These are phyloP conservation scores for Sturmia bella DNA, from an alignment of 2,888 invertebrate genomes.

Conservation along the genomic window DNA sequence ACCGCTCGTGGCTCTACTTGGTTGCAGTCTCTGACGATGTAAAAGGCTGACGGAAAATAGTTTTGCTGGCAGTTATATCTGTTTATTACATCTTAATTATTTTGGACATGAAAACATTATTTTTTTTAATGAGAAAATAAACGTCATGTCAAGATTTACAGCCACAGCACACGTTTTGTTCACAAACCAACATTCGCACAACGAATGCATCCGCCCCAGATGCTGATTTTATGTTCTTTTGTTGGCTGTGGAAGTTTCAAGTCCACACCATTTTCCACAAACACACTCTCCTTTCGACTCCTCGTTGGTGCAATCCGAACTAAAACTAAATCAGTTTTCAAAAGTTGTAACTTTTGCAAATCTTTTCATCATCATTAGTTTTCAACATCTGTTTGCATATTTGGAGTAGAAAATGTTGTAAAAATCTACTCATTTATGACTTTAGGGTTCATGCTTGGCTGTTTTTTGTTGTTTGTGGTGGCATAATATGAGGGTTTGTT, in stretches of 20 bases:
- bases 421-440: constrained; percentile 38
- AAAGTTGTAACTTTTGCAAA: constrained; percentile 17
- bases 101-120: constrained; percentile 30
- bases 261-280: constrained; percentile 10
- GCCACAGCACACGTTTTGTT: constrained; percentile 26
- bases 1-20: no score
- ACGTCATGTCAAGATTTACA: constrained; percentile 55
- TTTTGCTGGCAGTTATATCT: constrained; percentile 27
- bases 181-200: not conserved
- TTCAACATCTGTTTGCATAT: constrained; percentile 63
- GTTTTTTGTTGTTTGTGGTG: constrained; percentile 39
- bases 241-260: not conserved
- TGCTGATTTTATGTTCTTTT: not conserved
- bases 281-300: not conserved
- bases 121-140: constrained; percentile 61
- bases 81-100: constrained; percentile 36
- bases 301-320: constrained; percentile 14
- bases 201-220: not conserved
- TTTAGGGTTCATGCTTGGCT: constrained; percentile 31
- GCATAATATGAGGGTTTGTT: constrained; percentile 17
- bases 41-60: constrained; percentile 10
- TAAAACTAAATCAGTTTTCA: constrained; percentile 39
- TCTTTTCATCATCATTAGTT: constrained; percentile 38
- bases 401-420: constrained; percentile 21
- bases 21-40: no score